Conservation (phyloP, 1,140 invertebrate species). For the Spodoptera frugiperda region DNA sequence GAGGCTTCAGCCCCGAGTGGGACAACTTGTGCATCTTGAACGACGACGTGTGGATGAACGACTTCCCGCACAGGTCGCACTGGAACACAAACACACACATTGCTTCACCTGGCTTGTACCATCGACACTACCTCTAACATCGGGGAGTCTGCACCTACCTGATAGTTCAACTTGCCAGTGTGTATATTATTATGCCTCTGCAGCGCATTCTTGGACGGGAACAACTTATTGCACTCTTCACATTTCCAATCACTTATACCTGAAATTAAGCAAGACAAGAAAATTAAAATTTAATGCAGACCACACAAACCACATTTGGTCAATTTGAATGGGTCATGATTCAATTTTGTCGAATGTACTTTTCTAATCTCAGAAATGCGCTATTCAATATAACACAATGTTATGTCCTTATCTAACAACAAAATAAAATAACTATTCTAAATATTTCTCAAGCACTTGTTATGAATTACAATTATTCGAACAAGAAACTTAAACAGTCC, state of each 20-base stretch:
- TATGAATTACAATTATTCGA: too few relatives aligned
- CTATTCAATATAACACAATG: too few relatives aligned
- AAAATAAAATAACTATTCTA: too few relatives aligned
- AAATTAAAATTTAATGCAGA: background rate
- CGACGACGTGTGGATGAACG: conserved; percentile 90
- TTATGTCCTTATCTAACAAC: too few relatives aligned
- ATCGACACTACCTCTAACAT: background rate
- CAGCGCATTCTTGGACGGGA: conserved; percentile 90
- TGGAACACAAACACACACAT: conserved; percentile 55
- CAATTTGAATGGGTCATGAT: too few relatives aligned
- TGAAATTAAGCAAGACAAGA: conserved; percentile 53
- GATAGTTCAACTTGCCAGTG: conserved; percentile 89
- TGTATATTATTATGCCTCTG: conserved; percentile 89
- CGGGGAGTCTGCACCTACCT: conserved; percentile 67
- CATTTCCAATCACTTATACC: conserved; percentile 90
- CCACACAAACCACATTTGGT: too few relatives aligned
- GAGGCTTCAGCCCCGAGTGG: conserved; percentile 88
- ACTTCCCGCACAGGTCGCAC: conserved; percentile 90
- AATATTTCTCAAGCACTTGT: too few relatives aligned
- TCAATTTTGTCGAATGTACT: background rate
- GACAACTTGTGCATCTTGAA: conserved; percentile 89
- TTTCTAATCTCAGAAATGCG: background rate
- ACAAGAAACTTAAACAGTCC: too few relatives aligned
- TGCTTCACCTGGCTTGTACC: background rate
- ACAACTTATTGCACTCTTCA: conserved; percentile 91